Percentiles rank a stretch among this genome's conserved stretches.
Evolutionary conservation across 2,113 vertebrate genomes (phyloP).

Genomic region (Colius striatus): DNA sequence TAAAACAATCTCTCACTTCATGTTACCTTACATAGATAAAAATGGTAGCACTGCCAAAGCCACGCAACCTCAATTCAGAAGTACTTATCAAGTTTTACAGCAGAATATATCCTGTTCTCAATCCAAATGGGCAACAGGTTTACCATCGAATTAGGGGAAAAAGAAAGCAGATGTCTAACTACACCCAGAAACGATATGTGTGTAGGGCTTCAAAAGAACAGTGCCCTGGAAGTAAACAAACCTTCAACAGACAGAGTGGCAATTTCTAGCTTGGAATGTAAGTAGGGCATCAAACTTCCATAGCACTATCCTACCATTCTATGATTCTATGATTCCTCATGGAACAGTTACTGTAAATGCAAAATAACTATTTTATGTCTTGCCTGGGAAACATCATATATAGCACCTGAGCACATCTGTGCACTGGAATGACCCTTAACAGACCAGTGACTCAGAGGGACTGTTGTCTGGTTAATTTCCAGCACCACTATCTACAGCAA

Average conservation of each 20-base stretch:
- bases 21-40: neutral
- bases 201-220: neutral
- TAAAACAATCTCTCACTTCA: constrained; percentile 50
- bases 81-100: neutral
- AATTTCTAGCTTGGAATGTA: neutral
- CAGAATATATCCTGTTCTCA: neutral
- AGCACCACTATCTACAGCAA: neutral
- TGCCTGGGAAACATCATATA: neutral
- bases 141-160: neutral
- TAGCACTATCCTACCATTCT: neutral
- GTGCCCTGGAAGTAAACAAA: neutral
- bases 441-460: neutral
- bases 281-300: neutral
- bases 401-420: neutral
- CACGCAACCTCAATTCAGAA: neutral
- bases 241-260: neutral
- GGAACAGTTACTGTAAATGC: neutral
- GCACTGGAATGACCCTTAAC: neutral
- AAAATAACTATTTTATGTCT: neutral
- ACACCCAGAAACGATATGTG: neutral
- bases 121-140: neutral
- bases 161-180: neutral
- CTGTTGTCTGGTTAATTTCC: neutral
- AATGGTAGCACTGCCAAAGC: neutral
- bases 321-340: neutral